Conservation (phyloP, 2,888 invertebrate species). For the Beris morrisii region DNA sequence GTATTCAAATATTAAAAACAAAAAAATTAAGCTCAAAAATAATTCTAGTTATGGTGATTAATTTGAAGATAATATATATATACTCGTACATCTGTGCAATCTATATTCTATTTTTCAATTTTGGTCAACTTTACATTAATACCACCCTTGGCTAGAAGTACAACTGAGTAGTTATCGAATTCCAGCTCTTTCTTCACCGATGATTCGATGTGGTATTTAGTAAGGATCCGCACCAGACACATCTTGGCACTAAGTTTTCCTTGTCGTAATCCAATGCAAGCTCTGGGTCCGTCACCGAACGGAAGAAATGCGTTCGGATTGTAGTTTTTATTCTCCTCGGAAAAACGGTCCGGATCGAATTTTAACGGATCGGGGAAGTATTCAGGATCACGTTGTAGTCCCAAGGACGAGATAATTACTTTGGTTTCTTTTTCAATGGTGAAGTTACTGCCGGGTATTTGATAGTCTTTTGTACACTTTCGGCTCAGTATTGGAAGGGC, state of each 20-base stretch:
- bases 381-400: conserved; percentile 55
- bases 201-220: conserved; percentile 47
- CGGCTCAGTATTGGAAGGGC: conserved; percentile 54
- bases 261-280: conserved; percentile 39
- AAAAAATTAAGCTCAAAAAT: too few species aligned
- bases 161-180: conserved; percentile 47
- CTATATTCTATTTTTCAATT: not conserved
- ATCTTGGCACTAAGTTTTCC: conserved; percentile 50
- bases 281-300: conserved; percentile 54
- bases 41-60: too few species aligned
- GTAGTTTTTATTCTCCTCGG: conserved; percentile 45
- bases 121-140: conserved; percentile 43
- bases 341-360: conserved; percentile 56
- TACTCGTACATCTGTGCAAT: too few species aligned
- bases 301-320: conserved; percentile 49
- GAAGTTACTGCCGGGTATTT: conserved; percentile 49
- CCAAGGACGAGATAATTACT: conserved; percentile 52
- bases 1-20: too few species aligned
- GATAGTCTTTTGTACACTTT: conserved; percentile 51
- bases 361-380: conserved; percentile 54
- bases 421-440: conserved; percentile 52
- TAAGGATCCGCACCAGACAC: conserved; percentile 48
- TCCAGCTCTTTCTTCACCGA: conserved; percentile 45
- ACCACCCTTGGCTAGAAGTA: conserved; percentile 48
- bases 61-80: too few species aligned